These are phyloP conservation scores for Cyclophora punctaria DNA, from an alignment of 2,888 invertebrate species.

Conservation along the genomic window DNA sequence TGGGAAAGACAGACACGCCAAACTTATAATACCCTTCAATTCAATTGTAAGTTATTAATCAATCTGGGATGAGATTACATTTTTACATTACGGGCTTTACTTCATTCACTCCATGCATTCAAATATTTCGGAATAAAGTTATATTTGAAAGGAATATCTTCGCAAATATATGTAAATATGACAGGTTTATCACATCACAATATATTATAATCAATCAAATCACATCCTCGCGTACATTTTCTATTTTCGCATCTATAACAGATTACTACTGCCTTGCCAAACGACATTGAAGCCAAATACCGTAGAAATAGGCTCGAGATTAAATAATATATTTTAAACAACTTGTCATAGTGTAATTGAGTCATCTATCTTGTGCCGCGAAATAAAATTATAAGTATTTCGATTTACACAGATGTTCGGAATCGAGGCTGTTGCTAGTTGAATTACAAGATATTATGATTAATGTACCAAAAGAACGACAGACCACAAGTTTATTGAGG, in stretches of 20 bases:
- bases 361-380: conserved; percentile 39
- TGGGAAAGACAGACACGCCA: no score
- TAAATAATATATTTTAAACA: conserved; percentile 12
- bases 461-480: no score
- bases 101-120: no score
- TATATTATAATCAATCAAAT: conserved; percentile 18
- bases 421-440: no score
- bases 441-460: no score
- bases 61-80: no score
- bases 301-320: conserved; percentile 11
- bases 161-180: not conserved
- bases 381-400: conserved; percentile 23
- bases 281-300: conserved; percentile 14
- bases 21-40: no score
- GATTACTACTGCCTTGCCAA: conserved; percentile 20
- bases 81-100: no score
- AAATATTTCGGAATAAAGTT: no score
- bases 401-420: conserved; percentile 22
- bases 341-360: conserved; percentile 34
- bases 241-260: conserved; percentile 31
- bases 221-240: conserved; percentile 28
- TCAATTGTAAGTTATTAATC: no score
- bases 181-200: conserved; percentile 1
- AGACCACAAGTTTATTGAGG: no score
- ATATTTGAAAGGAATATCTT: conserved; percentile 1